A percentile compares a stretch with the other conserved stretches of the same genome.
These are phyloP conservation scores for Solenodon paradoxus DNA, from an alignment of 2,113 vertebrate species.

Conservation along the genomic window DNA sequence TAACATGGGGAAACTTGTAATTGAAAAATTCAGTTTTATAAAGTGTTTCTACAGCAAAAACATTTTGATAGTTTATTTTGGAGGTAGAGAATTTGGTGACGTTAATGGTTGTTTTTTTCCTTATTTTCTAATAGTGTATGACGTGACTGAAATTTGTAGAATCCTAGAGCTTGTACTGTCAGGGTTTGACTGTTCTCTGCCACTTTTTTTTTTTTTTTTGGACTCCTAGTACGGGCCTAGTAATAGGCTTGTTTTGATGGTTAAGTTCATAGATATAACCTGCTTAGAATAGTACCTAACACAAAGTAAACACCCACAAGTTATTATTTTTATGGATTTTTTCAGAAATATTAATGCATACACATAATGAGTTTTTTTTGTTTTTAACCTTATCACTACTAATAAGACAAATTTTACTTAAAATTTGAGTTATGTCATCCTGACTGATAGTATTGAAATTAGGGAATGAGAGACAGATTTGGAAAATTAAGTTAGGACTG, in stretches of 20 bases:
- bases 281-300: background rate
- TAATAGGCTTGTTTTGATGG: background rate
- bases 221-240: background rate
- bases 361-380: background rate
- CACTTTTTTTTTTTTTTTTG: constrained; percentile 20
- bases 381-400: background rate
- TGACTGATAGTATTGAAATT: background rate
- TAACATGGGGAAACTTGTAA: background rate
- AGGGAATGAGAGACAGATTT: background rate
- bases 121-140: background rate
- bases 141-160: background rate
- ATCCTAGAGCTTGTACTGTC: background rate
- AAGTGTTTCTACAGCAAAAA: background rate
- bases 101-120: background rate
- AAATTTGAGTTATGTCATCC: background rate
- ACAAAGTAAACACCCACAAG: background rate
- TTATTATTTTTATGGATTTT: background rate
- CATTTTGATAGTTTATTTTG: background rate
- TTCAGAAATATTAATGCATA: background rate
- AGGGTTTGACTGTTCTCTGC: background rate
- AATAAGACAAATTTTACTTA: background rate
- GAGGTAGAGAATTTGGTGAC: background rate
- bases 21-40: background rate
- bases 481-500: background rate
- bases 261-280: background rate